Conservation (phyloP, 2,113 vertebrate genomes). For the Pyxicephalus adspersus region DNA sequence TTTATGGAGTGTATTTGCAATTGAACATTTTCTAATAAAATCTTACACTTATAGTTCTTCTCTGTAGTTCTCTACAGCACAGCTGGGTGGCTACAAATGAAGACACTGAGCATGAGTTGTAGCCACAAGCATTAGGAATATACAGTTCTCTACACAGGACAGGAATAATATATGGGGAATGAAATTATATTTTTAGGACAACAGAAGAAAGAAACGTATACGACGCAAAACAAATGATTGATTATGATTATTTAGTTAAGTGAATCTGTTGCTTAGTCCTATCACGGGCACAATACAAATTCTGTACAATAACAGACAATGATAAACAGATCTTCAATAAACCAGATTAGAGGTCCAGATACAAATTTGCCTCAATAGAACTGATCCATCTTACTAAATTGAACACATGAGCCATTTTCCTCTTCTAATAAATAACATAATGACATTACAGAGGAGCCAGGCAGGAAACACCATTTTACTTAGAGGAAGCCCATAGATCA, state of each 20-base stretch:
- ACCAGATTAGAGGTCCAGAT: neutral
- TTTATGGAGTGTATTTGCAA: no score
- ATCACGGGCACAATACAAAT: neutral
- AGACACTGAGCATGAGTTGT: no score
- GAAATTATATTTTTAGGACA: neutral
- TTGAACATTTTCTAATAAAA: no score
- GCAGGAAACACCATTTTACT: neutral
- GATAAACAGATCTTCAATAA: neutral
- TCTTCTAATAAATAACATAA: neutral
- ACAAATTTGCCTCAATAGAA: no score
- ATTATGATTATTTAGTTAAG: neutral
- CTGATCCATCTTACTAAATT: neutral
- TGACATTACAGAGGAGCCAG: neutral
- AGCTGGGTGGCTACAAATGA: no score
- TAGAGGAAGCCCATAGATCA: neutral
- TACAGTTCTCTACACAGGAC: no score
- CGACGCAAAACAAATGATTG: neutral
- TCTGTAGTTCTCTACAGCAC: no score
- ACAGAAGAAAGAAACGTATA: neutral
- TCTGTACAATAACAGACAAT: no score
- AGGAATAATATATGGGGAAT: no score
- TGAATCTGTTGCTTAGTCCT: neutral
- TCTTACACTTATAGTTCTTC: no score
- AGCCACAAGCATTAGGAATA: no score
- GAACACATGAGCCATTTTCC: neutral